phyloP scores from a whole-genome alignment of 2,888 invertebrate genomes.

The Agapostemon virescens region DNA sequence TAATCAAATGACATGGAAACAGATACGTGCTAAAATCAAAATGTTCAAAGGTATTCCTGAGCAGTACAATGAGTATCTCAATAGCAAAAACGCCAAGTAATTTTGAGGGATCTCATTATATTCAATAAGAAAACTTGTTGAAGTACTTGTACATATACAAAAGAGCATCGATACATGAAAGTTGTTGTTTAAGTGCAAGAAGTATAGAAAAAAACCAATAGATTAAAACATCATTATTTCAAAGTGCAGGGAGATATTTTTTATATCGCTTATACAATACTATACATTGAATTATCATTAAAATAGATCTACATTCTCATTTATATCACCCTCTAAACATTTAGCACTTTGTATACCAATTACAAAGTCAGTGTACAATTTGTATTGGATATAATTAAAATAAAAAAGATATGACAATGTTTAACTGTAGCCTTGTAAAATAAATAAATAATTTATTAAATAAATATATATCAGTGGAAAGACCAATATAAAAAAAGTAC shows the following conservation, averaged over 20 bases:
- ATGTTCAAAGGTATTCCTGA: slow-evolving; percentile 91
- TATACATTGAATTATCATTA: slow-evolving; percentile 25
- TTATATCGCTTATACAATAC: slow-evolving; percentile 26
- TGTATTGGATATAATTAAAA: slow-evolving; percentile 25
- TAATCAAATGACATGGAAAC: slow-evolving; percentile 95
- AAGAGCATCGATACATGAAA: slow-evolving; percentile 12
- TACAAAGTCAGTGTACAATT: slow-evolving; percentile 27
- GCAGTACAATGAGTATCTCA: slow-evolving; percentile 88
- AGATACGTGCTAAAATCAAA: slow-evolving; percentile 90
- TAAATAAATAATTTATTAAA: slow-evolving; percentile 57
- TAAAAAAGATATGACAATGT: slow-evolving; percentile 21
- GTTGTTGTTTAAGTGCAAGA: slow-evolving; percentile 19
- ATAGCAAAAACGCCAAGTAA: slow-evolving; percentile 51
- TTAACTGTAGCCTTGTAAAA: slow-evolving; percentile 23
- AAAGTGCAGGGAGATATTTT: slow-evolving; percentile 7
- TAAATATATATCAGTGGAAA: slow-evolving; percentile 38
- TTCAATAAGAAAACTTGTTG: slow-evolving; percentile 31
- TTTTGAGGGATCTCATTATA: neutral
- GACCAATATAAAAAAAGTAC: slow-evolving; percentile 44
- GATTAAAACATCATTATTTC: slow-evolving; percentile 18
- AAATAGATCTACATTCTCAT: slow-evolving; percentile 39
- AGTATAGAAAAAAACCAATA: neutral
- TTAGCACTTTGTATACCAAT: slow-evolving; percentile 30
- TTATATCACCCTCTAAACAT: slow-evolving; percentile 18
- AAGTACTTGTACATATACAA: slow-evolving; percentile 21